Conservation (phyloP, 2,797 vertebrate species). For the Alfaro cultratus region DNA sequence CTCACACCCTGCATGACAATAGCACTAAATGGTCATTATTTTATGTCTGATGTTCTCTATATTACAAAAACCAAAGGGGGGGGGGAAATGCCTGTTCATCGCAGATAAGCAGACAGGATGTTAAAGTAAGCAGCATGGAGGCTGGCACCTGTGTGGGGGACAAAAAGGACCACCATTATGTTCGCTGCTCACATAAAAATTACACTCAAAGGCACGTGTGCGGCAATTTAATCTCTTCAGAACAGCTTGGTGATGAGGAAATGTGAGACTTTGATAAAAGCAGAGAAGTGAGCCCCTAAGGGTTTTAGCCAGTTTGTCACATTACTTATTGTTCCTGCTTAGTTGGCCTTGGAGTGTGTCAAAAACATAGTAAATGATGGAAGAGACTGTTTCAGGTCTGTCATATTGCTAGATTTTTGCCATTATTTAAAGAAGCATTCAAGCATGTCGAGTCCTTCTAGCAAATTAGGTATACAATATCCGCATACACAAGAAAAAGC, state of each 20-base stretch:
- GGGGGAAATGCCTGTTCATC: constrained; percentile 13
- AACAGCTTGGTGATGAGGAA: constrained; percentile 16
- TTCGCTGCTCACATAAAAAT: constrained; percentile 16
- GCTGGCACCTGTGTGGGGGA: constrained; percentile 13
- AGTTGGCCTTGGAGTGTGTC: constrained; percentile 35
- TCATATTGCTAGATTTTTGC: constrained; percentile 35
- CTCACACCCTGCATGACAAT: not conserved
- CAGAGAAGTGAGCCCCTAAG: constrained; percentile 7
- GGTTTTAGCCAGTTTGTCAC: constrained; percentile 4
- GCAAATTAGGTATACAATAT: constrained; percentile 35
- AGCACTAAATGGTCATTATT: constrained; percentile 1
- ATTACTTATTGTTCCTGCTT: constrained; percentile 23
- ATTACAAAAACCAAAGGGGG: not conserved
- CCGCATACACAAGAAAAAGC: constrained; percentile 24
- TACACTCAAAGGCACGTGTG: constrained; percentile 5
- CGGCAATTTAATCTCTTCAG: constrained; percentile 19
- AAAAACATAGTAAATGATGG: constrained; percentile 37
- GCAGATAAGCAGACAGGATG: constrained; percentile 27
- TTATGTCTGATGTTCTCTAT: not conserved
- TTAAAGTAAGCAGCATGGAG: constrained; percentile 12
- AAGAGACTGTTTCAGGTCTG: constrained; percentile 16
- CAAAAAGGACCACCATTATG: not conserved
- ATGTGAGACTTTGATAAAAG: constrained; percentile 35
- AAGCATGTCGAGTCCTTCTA: constrained; percentile 19
- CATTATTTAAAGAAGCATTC: constrained; percentile 26